Evolutionary conservation across 2,113 vertebrate species (phyloP).

Genomic region (Meriones unguiculatus): DNA sequence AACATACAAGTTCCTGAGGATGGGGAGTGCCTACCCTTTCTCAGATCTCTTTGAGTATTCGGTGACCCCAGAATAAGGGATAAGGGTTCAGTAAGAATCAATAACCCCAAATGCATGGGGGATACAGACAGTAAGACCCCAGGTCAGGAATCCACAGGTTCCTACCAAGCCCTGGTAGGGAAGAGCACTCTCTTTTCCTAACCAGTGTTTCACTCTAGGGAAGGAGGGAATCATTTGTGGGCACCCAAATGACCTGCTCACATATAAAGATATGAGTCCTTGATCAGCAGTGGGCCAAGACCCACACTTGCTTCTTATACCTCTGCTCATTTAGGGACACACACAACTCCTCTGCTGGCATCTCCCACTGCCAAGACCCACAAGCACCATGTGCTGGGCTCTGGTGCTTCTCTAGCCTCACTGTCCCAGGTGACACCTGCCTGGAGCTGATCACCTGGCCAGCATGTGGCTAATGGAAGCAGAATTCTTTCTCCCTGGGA

Average conservation of each 20-base stretch:
- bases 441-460: too few relatives aligned
- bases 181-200: neutral
- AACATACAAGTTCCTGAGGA: neutral
- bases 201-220: neutral
- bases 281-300: too few relatives aligned
- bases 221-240: neutral
- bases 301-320: too few relatives aligned
- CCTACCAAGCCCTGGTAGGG: neutral
- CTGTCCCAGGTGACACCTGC: neutral
- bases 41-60: fast-evolving
- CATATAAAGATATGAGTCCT: neutral
- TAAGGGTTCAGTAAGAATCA: neutral
- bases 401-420: neutral
- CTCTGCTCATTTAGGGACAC: fast-evolving
- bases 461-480: neutral
- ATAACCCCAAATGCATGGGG: neutral
- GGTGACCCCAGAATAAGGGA: neutral
- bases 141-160: neutral
- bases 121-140: neutral
- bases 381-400: neutral
- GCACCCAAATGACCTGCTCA: neutral
- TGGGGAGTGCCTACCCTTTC: neutral
- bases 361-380: neutral
- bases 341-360: neutral
- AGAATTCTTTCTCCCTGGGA: neutral